Conservation (phyloP, 2,797 vertebrate species). For the Peromyscus eremicus region DNA sequence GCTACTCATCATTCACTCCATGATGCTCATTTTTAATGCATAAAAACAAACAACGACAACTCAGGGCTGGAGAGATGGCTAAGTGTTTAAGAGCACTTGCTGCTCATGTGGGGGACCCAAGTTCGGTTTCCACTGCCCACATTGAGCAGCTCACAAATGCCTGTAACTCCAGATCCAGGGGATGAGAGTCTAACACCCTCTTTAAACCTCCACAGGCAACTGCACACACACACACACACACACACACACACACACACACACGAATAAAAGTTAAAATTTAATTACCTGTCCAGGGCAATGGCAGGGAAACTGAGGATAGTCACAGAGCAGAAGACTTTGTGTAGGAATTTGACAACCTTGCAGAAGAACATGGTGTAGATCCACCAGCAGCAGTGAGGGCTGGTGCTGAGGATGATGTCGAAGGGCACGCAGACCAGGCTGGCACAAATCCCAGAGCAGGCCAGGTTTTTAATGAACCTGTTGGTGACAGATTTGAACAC, state of each 20-base stretch:
- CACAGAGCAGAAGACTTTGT: conserved; percentile 98
- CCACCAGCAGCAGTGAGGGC: conserved; percentile 97
- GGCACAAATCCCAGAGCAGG: conserved; percentile 96
- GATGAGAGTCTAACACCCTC: not conserved
- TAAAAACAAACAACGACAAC: not conserved
- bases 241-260: not conserved
- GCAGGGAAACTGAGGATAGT: conserved; percentile 97
- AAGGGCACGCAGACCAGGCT: conserved; percentile 97
- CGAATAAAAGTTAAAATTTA: not conserved
- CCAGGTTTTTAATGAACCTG: conserved; percentile 97
- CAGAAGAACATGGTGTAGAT: conserved; percentile 95
- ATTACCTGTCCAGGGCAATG: conserved; percentile 98
- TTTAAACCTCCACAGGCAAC: not conserved
- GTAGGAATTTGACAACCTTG: conserved; percentile 96
- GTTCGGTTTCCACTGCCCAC: not conserved
- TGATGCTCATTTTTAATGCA: conserved; percentile 20
- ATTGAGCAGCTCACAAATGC: not conserved
- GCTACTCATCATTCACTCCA: not conserved
- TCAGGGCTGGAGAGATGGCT: not conserved
- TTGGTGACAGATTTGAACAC: conserved; percentile 98
- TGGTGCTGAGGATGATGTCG: conserved; percentile 94
- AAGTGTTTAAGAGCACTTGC: not conserved
- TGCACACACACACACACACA: not conserved
- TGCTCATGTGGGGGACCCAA: not conserved
- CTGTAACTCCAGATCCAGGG: not conserved